Conservation (phyloP, 2,888 invertebrate genomes). For the Amblyteles armatorius region DNA sequence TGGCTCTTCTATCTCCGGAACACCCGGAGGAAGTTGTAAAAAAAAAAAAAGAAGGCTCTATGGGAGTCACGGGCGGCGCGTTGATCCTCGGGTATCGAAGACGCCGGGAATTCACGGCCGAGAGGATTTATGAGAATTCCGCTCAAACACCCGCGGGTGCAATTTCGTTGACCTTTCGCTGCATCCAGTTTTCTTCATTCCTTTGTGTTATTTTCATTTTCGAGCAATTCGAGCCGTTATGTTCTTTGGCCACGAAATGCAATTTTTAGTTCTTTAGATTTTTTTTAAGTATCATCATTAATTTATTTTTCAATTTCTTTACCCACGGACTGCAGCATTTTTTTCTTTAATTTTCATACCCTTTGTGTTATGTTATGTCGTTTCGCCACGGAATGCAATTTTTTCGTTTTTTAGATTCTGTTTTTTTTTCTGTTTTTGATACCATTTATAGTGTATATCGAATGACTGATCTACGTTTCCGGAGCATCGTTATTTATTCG, state of each 20-base stretch:
- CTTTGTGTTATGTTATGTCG: not conserved
- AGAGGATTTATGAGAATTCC: conserved; percentile 67
- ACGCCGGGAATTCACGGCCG: conserved; percentile 62
- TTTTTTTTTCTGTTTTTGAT: not conserved
- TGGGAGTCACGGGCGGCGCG: conserved; percentile 43
- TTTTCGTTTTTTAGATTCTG: too few species aligned
- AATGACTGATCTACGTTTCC: conserved; percentile 41
- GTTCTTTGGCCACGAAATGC: too few species aligned
- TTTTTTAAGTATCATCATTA: too few species aligned
- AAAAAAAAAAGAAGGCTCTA: conserved; percentile 48
- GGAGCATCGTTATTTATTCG: conserved; percentile 21
- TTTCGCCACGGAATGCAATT: too few species aligned
- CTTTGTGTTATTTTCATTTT: conserved; percentile 18
- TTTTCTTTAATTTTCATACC: not conserved
- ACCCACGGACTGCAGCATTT: not conserved
- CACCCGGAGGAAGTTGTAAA: conserved; percentile 62
- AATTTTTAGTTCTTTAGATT: too few species aligned
- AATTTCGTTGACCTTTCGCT: conserved; percentile 47
- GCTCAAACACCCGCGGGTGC: conserved; percentile 47
- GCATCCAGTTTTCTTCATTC: conserved; percentile 34
- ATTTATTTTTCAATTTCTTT: not conserved
- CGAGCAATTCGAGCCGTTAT: not conserved
- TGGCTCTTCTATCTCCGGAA: conserved; percentile 27
- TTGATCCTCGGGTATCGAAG: conserved; percentile 54
- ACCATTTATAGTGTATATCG: conserved; percentile 12